Evolutionary conservation across 2,888 invertebrate genomes (phyloP), one percentile per base, ranked within the genome.

Genomic region (Piscicola geometra): DNA sequence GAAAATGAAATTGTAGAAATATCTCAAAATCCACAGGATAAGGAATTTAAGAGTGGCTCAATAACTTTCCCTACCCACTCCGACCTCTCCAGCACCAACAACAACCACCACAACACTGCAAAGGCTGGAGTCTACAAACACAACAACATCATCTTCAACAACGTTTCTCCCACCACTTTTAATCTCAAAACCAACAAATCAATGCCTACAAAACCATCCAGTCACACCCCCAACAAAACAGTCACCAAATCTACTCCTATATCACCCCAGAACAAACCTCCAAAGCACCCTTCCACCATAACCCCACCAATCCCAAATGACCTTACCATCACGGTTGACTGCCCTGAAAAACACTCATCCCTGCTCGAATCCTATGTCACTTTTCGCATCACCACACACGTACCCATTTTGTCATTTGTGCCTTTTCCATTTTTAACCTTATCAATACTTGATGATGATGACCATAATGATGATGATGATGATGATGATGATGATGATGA

Each of bases 281-380:
- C 15, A 5, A 41, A 5, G 9, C 41, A 41, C 41, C 41, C 9
- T 15, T 41, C 41, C 41, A 5, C 5, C 41, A 41, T 15, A 5
- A 41, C 41, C 41, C 41, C 9, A 41, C 21, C 60, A 9, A 21
- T 25, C 25, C 5, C 5, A 56, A 56, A 56, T 56, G 60, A 56
- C n/a, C 83, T 90, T 25, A 89, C 89, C 83, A 89, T 90, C 1
- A 87, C 88, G 83, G 90, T 91, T 47, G 91, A 91, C 82, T 90
- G 89, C 85, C 91, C 91, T 5, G 90, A 91, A 81, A 91, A 91
- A 82, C 90, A 90, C 84, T 86, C 90, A 68, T 90, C 90, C 80
- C 89, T 90, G 0, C 86, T 91, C 81, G 91, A 91, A 82, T 90
- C 90, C 0, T 91, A 89, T 80, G 89, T 91, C 74, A 89, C 90